Conservation (phyloP, 2,888 invertebrate genomes). For the Julus scandinavius region DNA sequence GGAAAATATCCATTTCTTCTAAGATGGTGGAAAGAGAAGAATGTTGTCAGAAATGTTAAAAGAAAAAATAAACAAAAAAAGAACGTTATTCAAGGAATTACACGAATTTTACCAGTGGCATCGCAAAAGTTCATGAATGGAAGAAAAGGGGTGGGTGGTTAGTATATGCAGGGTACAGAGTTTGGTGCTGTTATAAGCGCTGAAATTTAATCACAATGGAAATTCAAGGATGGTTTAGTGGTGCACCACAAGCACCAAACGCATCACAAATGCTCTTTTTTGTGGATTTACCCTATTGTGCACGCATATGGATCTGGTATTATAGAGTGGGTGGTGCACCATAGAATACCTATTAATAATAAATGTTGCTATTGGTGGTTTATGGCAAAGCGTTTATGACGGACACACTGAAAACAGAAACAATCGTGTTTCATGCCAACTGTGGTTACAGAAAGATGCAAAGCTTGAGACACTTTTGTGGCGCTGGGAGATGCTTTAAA, state of each 20-base stretch:
- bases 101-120: background rate
- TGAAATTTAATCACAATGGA: background rate
- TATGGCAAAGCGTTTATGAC: background rate
- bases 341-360: background rate
- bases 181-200: background rate
- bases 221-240: background rate
- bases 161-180: background rate
- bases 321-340: background rate
- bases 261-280: background rate
- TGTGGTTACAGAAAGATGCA: background rate
- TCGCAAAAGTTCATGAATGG: background rate
- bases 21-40: conserved; percentile 1
- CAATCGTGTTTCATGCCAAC: background rate
- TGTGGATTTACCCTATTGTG: too few species aligned
- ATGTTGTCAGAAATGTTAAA: background rate
- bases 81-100: background rate
- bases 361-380: background rate
- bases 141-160: background rate
- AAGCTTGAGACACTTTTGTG: too few species aligned
- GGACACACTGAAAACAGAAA: background rate
- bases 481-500: too few species aligned
- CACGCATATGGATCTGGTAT: too few species aligned
- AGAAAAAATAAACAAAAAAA: background rate
- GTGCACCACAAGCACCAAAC: background rate
- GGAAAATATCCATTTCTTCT: background rate